Conservation (phyloP, 2,113 vertebrate genomes). For the Chionis minor region DNA sequence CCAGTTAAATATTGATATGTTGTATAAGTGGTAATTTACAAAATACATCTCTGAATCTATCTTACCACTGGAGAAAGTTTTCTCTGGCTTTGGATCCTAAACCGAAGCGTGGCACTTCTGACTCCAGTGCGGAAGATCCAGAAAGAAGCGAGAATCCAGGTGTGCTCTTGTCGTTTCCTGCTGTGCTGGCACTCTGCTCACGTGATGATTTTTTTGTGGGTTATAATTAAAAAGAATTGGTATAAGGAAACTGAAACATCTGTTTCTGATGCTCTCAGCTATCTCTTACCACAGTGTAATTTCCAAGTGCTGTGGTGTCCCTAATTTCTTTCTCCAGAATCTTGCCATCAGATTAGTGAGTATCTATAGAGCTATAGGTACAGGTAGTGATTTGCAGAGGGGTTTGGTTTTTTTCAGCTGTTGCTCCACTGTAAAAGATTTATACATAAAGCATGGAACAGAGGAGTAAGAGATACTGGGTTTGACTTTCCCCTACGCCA, state of each 20-base stretch:
- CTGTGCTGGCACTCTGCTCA: background rate
- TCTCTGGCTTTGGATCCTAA: background rate
- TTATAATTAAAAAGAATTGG: background rate
- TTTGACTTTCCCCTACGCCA: background rate
- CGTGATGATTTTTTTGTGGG: background rate
- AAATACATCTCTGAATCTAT: background rate
- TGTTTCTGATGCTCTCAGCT: background rate
- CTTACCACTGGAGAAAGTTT: background rate
- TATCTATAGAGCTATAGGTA: background rate
- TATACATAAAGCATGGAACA: background rate
- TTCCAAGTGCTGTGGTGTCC: background rate
- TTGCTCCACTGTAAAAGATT: background rate
- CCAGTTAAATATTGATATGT: background rate
- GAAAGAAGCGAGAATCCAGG: background rate
- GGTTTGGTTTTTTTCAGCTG: background rate
- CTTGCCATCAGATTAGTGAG: background rate
- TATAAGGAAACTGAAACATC: background rate
- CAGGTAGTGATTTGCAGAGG: background rate
- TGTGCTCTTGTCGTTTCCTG: background rate
- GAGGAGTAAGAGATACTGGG: background rate
- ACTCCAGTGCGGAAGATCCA: background rate
- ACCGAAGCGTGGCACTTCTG: background rate
- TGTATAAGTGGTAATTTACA: background rate
- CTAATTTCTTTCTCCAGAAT: background rate
- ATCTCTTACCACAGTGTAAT: background rate